A percentile compares a stretch with the other conserved stretches of the same genome.
These are phyloP conservation scores for Genyomyrus donnyi DNA, from an alignment of 2,113 vertebrate genomes.

Conservation along the genomic window DNA sequence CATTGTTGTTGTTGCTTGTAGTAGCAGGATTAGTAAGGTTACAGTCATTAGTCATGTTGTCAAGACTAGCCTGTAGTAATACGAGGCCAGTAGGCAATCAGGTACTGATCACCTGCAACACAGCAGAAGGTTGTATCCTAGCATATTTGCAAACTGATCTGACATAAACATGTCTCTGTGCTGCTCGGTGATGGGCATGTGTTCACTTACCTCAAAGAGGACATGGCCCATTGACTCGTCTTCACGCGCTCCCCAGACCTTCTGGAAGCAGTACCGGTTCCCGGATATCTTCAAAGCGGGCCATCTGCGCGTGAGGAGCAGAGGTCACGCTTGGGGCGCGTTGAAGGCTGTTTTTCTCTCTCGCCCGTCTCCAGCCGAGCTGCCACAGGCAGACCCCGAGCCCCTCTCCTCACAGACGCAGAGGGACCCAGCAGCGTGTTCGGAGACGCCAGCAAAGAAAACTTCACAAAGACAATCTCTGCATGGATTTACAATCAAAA, in stretches of 20 bases:
- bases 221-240: not conserved
- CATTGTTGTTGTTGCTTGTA: not conserved
- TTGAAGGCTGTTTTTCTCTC: no score
- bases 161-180: not conserved
- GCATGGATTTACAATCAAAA: not conserved
- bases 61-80: not conserved
- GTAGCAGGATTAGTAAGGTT: not conserved
- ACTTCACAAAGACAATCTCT: not conserved
- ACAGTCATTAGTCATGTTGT: not conserved
- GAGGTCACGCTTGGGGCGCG: no score
- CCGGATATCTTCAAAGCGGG: no score
- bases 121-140: not conserved
- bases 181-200: not conserved
- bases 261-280: not conserved
- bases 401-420: no score
- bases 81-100: not conserved
- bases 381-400: no score
- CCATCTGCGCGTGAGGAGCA: no score
- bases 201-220: not conserved
- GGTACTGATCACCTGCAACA: not conserved
- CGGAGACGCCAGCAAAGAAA: no score
- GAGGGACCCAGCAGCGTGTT: no score
- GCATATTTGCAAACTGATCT: not conserved
- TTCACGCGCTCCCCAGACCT: not conserved
- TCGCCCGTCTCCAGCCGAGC: no score